phyloP scores from a whole-genome alignment of 1,140 invertebrate genomes.

The Sycobia sp. region DNA sequence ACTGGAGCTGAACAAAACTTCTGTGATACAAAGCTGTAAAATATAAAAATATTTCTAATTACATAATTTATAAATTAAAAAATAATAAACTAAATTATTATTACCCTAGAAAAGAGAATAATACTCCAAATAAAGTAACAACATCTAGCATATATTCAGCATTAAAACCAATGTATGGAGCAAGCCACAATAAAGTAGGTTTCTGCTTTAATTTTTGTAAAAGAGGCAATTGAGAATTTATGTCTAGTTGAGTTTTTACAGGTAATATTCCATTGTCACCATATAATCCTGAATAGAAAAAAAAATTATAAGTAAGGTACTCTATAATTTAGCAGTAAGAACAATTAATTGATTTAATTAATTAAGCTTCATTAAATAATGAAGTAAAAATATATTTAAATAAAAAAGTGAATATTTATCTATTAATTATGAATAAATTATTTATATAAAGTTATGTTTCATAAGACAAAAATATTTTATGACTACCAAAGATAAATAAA shows the following conservation, averaged over 20 bases:
- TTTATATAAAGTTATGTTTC: not conserved
- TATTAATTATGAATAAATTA: not conserved
- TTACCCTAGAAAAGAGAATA: slow-evolving; percentile 72
- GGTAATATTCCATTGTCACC: slow-evolving; percentile 82
- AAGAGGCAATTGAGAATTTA: slow-evolving; percentile 56
- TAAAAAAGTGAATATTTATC: not conserved
- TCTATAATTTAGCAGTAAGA: not conserved
- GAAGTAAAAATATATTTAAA: not conserved
- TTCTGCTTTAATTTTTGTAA: slow-evolving; percentile 68
- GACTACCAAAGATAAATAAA: too few relatives aligned
- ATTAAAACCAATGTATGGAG: slow-evolving; percentile 71
- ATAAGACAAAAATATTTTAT: too few relatives aligned
- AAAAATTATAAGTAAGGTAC: not conserved
- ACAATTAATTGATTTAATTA: not conserved
- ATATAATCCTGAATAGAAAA: slow-evolving; percentile 69
- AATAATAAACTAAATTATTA: not conserved
- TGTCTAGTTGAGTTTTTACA: slow-evolving; percentile 67
- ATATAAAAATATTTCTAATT: slow-evolving; percentile 32
- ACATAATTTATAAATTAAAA: not conserved
- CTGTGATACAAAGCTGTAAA: slow-evolving; percentile 69
- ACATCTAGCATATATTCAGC: slow-evolving; percentile 75
- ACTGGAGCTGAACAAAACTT: slow-evolving; percentile 67
- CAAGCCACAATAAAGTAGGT: slow-evolving; percentile 74
- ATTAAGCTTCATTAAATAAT: not conserved
- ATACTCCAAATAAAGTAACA: slow-evolving; percentile 69